A percentile compares a stretch with the other conserved stretches of the same genome.
Conservation (phyloP, 2,113 vertebrate species). For the Cricetomys ansorgei region DNA sequence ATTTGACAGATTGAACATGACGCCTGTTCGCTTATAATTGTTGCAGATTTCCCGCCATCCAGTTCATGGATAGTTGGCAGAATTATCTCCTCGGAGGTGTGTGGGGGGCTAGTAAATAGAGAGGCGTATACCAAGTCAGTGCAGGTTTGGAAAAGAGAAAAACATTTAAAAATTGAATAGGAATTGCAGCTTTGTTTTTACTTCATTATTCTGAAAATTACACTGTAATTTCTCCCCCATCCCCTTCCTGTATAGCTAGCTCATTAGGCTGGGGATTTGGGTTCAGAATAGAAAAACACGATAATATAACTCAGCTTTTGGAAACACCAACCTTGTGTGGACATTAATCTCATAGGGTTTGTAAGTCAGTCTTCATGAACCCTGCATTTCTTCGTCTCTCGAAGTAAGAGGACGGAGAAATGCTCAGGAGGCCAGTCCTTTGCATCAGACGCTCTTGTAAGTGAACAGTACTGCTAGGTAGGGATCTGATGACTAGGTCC, state of each 20-base stretch:
- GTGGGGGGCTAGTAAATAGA: slow-evolving; percentile 9
- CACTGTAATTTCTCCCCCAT: background rate
- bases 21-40: background rate
- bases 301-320: background rate
- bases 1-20: background rate
- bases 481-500: background rate
- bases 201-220: slow-evolving; percentile 31
- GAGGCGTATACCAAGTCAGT: background rate
- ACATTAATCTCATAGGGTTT: background rate
- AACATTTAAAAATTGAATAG: background rate
- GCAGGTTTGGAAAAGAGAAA: background rate
- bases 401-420: background rate
- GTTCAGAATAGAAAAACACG: background rate
- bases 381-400: background rate
- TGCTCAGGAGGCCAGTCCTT: slow-evolving; percentile 2
- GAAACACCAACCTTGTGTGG: background rate
- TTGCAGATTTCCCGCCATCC: slow-evolving; percentile 26
- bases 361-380: background rate
- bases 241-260: background rate
- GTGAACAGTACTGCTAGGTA: background rate
- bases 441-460: too few species aligned
- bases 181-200: slow-evolving; percentile 43
- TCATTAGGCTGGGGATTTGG: background rate
- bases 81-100: background rate
- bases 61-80: slow-evolving; percentile 38